Base-by-base conservation (phyloP, 2,797 vertebrate genomes). In the Sebastes vulpes region DNA sequence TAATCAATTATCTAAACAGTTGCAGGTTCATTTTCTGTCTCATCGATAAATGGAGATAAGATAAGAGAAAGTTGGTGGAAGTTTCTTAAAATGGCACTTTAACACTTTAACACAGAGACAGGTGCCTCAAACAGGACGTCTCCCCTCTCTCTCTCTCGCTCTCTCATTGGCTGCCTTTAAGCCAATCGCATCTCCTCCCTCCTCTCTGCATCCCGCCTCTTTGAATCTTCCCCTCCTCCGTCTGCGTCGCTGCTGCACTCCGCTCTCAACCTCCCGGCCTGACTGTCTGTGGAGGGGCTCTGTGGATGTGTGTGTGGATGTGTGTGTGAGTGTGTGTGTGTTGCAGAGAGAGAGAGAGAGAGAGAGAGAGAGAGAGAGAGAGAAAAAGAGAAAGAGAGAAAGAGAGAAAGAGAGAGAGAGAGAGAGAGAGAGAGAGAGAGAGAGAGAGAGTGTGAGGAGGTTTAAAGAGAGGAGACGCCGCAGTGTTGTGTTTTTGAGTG, bases 81-180 rank as follows among this genome's bases (percentile, higher is more conserved):
- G 12, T 74, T 67, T 20, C 9, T 57, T 58, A 2, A 28, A 57
- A 29, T 29, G 18, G 50, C 32, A 32, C 32, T 32, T 32, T 32
- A 32, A 32, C 26, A 46, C 77, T 87, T 79, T 77, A 79, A 83
- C 52, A 31, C 73, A 66, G 63, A 79, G 65, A 79, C 79, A 74
- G 77, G 61, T 74, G 32, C 29, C 29, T 61, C 31, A 59, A 9
- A 25, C 57, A 63, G 42, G 23, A 80, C 48, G 56, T 28, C 21
- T 68, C 53, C 0, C 28, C 9, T 4, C 16, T 2, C 5, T 9
- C n/a, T 12, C 61, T 5, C 21, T 7, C 1, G 1, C 35, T 5
- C 46, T 84, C 60, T 75, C 20, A 94, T 89, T 92, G 91, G 92
- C 77, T 59, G 38, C 21, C 5, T 9, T 23, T 52, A 0, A 59